Percentiles rank a stretch among this genome's conserved stretches.
phyloP scores from a whole-genome alignment of 2,797 vertebrate species.

The Sebastes diaconus region DNA sequence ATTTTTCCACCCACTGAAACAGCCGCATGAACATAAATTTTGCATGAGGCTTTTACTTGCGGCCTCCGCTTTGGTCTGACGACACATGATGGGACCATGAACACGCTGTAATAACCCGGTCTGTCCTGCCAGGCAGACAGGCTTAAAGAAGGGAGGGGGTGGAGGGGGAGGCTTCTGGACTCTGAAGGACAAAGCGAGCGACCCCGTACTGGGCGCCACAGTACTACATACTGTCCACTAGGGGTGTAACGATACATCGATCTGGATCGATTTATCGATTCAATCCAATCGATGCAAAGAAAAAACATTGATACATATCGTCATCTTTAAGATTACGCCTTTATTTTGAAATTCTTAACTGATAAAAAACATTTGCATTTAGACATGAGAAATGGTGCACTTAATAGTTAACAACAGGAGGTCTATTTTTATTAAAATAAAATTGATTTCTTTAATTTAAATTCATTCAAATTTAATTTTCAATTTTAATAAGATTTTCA shows the following conservation, averaged over 20 bases:
- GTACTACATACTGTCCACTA: background rate
- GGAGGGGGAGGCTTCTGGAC: conserved; percentile 75
- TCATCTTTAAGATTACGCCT: no score
- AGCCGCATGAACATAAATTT: conserved; percentile 99
- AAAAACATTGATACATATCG: no score
- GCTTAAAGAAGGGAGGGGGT: conserved; percentile 76
- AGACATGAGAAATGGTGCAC: no score
- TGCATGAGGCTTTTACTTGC: conserved; percentile 98
- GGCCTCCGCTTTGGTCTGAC: conserved; percentile 93
- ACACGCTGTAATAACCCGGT: conserved; percentile 90
- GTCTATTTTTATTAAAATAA: no score
- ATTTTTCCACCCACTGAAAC: conserved; percentile 99
- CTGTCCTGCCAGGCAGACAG: conserved; percentile 82
- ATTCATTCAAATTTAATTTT: accelerated
- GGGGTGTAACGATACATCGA: no score
- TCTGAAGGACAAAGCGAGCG: conserved; percentile 62
- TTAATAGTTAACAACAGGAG: no score
- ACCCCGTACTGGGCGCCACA: conserved; percentile 27
- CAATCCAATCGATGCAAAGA: no score
- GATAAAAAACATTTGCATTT: no score
- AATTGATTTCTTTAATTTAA: no score
- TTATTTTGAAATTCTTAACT: no score
- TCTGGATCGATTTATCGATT: no score
- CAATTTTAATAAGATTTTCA: no score
- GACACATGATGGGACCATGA: conserved; percentile 95